Percentiles rank a stretch among this genome's conserved stretches.
Evolutionary conservation across 2,797 vertebrate species (phyloP).

Genomic region (Helarctos malayanus): DNA sequence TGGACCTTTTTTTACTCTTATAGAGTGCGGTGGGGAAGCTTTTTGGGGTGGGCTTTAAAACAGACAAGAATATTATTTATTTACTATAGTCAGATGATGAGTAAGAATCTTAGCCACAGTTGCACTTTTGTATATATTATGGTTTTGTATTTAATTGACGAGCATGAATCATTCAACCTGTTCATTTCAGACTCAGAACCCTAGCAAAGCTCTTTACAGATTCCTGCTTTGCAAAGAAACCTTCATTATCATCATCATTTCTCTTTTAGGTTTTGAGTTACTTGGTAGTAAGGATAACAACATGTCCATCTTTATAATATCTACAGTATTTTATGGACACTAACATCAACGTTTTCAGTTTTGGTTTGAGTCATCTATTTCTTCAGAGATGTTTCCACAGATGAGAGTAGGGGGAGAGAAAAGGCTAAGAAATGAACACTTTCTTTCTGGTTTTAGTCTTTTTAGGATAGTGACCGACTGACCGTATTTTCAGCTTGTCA

Average conservation of each 20-base stretch:
- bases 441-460: background rate
- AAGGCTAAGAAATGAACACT: background rate
- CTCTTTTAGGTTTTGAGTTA: background rate
- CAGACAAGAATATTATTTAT: background rate
- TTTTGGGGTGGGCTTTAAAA: constrained; percentile 12
- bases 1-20: background rate
- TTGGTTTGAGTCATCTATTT: background rate
- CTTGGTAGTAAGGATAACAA: background rate
- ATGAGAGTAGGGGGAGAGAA: background rate
- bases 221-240: background rate
- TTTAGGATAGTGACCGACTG: background rate
- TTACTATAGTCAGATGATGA: background rate
- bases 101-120: background rate
- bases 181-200: background rate
- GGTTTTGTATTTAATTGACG: background rate
- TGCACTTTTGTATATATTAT: background rate
- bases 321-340: background rate
- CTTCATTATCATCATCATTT: background rate
- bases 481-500: background rate
- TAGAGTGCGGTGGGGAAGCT: background rate
- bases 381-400: background rate
- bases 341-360: background rate
- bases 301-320: background rate
- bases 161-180: background rate
- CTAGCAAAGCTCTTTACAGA: background rate